Base-by-base conservation (phyloP, 2,797 vertebrate species). In the Lutjanus argentimaculatus region DNA sequence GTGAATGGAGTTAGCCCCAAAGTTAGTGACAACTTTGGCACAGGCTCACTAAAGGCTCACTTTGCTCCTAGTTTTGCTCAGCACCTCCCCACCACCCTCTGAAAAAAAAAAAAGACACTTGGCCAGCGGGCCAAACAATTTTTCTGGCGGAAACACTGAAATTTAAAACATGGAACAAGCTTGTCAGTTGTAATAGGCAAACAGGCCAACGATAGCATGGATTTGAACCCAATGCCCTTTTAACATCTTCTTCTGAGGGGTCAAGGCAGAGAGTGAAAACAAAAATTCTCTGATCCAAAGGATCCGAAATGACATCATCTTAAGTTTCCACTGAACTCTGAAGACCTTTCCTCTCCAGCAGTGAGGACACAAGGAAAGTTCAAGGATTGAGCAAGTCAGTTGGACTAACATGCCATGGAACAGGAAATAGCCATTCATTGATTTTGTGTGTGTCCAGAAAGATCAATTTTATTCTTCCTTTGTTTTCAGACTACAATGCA, bases 381-480 rank as follows among this genome's bases (percentile, higher is more conserved):
- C 93, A 94, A 95, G 92, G 92, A 93, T 93, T 92, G 87, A 94
- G 91, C 90, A 92, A 92, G 95, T 93, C 93, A 93, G 94, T 93
- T 78, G 91, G 92, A 93, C 94, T 93, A 95, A 95, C 95, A 93
- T 92, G 93, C 91, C 94, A 92, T 87, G 89, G 91, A 95, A 95
- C 94, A 95, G 96, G 95, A 96, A 96, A 96, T 96, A 94, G 94
- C 94, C 92, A 93, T 92, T 91, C 95, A 96, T 96, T 96, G 96
- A 97, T 97, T 96, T 96, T 93, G 92, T 93, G 94, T 94, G 95
- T 95, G 95, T 96, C 94, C 94, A 94, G 90, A 95, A 95, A 95
- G 95, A 97, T 97, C 96, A 95, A 96, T 96, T 96, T 95, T 93
- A 95, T 95, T 96, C 94, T 96, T 95, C 95, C 93, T 96, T 96